Evolutionary conservation across 2,797 vertebrate species (phyloP).

Genomic region (Aeoliscus strigatus): DNA sequence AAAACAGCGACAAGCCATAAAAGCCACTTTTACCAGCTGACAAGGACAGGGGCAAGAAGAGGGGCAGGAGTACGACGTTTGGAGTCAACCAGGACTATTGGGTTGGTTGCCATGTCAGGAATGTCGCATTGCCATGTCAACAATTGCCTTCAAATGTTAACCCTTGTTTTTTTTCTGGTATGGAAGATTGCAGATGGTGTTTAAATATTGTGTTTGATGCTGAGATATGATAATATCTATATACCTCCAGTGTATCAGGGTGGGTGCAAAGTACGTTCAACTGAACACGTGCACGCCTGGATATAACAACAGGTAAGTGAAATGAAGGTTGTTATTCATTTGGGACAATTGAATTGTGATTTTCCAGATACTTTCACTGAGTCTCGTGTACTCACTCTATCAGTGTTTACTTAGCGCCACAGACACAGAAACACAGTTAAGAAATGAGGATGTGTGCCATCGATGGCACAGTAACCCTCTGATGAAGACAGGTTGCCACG

Average conservation of each 20-base stretch:
- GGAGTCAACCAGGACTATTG: slow-evolving; percentile 26
- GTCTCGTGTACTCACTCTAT: no score
- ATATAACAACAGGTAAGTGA: not conserved
- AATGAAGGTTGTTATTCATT: not conserved
- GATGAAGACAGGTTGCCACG: slow-evolving; percentile 65
- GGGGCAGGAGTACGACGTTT: slow-evolving; percentile 37
- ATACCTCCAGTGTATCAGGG: no score
- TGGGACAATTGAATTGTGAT: slow-evolving; percentile 8
- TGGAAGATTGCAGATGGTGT: no score
- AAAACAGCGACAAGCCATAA: slow-evolving; percentile 74
- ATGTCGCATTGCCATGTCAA: slow-evolving; percentile 15
- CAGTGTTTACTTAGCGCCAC: slow-evolving; percentile 48
- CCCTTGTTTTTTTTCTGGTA: no score
- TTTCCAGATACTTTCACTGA: no score
- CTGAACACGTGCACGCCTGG: no score
- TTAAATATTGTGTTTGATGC: no score
- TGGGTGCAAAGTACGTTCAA: no score
- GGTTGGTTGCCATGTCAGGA: slow-evolving; percentile 23
- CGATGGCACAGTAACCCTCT: slow-evolving; percentile 51
- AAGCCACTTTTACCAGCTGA: slow-evolving; percentile 74
- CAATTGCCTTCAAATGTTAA: no score
- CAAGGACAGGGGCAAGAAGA: slow-evolving; percentile 59
- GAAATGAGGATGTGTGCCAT: slow-evolving; percentile 59
- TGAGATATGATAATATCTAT: no score
- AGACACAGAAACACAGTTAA: slow-evolving; percentile 56